Conservation (phyloP, 2,888 invertebrate genomes). For the Leptopilina myrica region DNA sequence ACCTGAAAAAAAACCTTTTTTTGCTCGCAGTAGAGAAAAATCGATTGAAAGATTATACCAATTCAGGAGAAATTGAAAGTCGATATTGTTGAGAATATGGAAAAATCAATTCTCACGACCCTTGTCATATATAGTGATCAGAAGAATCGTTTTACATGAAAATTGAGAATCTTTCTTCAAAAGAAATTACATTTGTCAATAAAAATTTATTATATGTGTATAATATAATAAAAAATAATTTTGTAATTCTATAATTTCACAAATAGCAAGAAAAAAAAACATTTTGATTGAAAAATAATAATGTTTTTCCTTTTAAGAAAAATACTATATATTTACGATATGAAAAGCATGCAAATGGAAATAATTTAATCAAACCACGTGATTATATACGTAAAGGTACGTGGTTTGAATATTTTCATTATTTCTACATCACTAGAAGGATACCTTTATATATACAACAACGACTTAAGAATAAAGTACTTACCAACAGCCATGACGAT, state of each 20-base stretch:
- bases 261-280: too few species aligned
- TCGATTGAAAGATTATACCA: neutral
- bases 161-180: neutral
- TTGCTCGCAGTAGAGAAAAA: too few species aligned
- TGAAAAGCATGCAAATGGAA: slow-evolving; percentile 57
- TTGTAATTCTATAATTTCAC: too few species aligned
- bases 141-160: slow-evolving; percentile 2
- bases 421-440: slow-evolving; percentile 53
- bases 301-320: neutral
- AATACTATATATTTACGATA: slow-evolving; percentile 48
- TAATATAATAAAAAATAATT: too few species aligned
- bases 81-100: neutral
- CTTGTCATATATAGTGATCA: neutral
- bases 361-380: slow-evolving; percentile 53
- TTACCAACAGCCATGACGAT: slow-evolving; percentile 68
- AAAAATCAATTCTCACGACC: slow-evolving; percentile 10
- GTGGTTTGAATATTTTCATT: slow-evolving; percentile 60
- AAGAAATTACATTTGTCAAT: neutral
- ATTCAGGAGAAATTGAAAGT: slow-evolving; percentile 14
- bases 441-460: slow-evolving; percentile 48
- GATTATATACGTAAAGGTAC: slow-evolving; percentile 64
- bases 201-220: too few species aligned
- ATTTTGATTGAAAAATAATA: too few species aligned
- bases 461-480: slow-evolving; percentile 52
- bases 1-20: slow-evolving; percentile 47